Conservation (phyloP, 2,888 invertebrate genomes). For the Drosophila prostipennis region DNA sequence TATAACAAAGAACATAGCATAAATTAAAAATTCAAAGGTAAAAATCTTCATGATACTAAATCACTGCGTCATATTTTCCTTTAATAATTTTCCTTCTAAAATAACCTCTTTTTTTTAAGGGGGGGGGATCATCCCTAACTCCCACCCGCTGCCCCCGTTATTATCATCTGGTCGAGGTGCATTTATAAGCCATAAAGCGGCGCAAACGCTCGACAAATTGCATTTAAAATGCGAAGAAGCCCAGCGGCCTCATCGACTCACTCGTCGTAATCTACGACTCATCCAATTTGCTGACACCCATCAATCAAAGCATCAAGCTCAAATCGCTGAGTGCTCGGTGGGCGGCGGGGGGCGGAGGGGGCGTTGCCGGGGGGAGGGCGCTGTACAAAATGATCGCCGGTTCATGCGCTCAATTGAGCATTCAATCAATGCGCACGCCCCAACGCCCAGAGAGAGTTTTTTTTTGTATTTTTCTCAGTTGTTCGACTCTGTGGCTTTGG, state of each 20-base stretch:
- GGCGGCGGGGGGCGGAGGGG: conserved; percentile 7
- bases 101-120: background rate
- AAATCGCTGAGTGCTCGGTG: conserved; percentile 54
- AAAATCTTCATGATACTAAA: background rate
- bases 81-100: background rate
- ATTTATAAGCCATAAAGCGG: conserved; percentile 30
- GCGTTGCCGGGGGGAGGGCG: conserved; percentile 31
- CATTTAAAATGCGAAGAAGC: conserved; percentile 48
- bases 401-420: conserved; percentile 75
- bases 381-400: conserved; percentile 63
- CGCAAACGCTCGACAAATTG: conserved; percentile 51
- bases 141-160: conserved; percentile 3
- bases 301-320: conserved; percentile 69
- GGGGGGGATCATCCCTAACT: background rate
- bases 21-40: background rate
- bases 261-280: conserved; percentile 66
- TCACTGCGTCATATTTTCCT: background rate
- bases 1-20: background rate
- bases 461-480: conserved; percentile 18
- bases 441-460: conserved; percentile 58
- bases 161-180: conserved; percentile 13
- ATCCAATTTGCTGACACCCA: conserved; percentile 71
- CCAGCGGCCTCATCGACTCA: conserved; percentile 33
- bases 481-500: conserved; percentile 1
- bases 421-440: conserved; percentile 71